A percentile compares a stretch with the other conserved stretches of the same genome.
These are phyloP conservation scores for Thamnophis sirtalis DNA, from an alignment of 2,113 vertebrate genomes.

Conservation along the genomic window DNA sequence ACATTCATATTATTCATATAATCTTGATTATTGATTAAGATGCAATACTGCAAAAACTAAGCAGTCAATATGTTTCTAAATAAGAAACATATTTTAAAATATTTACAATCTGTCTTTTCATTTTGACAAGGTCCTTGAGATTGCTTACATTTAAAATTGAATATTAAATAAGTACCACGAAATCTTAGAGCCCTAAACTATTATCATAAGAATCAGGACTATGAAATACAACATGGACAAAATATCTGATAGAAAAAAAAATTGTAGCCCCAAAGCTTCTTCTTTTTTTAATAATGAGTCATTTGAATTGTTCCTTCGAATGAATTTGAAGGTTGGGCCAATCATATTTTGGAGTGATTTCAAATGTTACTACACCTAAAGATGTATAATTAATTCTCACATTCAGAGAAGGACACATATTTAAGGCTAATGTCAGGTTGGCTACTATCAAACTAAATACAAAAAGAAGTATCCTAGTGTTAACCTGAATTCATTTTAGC, in stretches of 20 bases:
- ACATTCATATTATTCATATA: background rate
- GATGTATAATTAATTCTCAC: background rate
- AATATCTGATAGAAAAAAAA: background rate
- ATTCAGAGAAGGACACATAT: background rate
- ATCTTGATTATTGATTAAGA: background rate
- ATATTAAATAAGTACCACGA: background rate
- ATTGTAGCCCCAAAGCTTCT: background rate
- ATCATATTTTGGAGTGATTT: background rate
- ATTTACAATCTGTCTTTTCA: background rate
- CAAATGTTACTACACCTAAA: background rate
- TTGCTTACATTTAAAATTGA: background rate
- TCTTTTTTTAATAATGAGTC: background rate
- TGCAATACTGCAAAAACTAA: background rate
- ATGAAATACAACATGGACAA: background rate
- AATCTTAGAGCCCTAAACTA: background rate
- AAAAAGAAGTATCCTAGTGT: background rate
- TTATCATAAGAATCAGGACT: background rate
- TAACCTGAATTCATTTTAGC: background rate
- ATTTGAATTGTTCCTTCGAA: background rate
- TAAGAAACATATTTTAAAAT: background rate
- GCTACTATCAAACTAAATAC: background rate
- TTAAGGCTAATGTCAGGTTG: background rate
- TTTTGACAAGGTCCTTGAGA: background rate
- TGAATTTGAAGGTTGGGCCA: background rate
- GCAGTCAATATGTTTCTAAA: background rate